Conservation (phyloP, 2,888 invertebrate genomes). For the Machimus atricapillus region DNA sequence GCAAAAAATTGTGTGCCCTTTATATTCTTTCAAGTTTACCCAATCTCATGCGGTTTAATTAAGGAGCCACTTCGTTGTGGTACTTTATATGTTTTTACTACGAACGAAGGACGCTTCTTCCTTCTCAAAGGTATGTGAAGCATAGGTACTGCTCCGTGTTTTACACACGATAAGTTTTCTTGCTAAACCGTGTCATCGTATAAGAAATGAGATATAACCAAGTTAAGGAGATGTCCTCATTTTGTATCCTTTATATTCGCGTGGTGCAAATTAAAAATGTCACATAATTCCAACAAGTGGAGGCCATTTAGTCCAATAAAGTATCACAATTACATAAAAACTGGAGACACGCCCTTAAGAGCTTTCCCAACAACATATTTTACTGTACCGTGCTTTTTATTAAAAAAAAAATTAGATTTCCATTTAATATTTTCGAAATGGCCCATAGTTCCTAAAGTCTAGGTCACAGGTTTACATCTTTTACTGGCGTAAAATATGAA, state of each 20-base stretch:
- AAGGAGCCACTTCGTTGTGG: background rate
- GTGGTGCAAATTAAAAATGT: background rate
- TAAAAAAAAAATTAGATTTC: background rate
- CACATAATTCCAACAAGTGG: background rate
- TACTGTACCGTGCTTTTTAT: background rate
- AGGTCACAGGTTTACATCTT: too few species aligned
- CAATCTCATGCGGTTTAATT: background rate
- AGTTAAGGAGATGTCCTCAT: background rate
- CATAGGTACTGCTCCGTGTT: background rate
- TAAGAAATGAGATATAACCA: background rate
- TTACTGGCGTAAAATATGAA: too few species aligned
- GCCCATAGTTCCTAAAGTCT: too few species aligned
- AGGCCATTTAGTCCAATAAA: background rate
- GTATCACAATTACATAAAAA: background rate
- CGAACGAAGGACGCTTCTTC: background rate
- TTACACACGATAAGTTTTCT: background rate
- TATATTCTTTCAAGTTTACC: background rate
- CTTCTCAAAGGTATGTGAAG: background rate
- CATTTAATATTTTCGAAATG: background rate
- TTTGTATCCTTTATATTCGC: background rate
- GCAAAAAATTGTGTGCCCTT: background rate
- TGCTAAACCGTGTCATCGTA: background rate
- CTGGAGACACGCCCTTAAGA: background rate
- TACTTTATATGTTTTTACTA: background rate
- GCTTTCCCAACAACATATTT: background rate